Evolutionary conservation across 2,113 vertebrate species (phyloP), one percentile per base, ranked within the genome.

Genomic region (Sprattus sprattus): DNA sequence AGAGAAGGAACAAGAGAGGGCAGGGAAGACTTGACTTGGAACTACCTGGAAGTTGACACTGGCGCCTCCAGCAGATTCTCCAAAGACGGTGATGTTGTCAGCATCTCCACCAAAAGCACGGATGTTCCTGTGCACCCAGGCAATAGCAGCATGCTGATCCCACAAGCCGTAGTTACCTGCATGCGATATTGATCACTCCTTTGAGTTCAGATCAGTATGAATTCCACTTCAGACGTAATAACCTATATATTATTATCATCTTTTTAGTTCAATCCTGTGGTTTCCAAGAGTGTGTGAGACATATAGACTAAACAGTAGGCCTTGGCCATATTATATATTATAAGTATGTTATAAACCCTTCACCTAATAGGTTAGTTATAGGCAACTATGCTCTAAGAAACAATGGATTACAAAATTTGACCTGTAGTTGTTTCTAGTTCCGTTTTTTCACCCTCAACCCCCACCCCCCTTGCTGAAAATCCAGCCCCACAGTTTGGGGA

Each of bases 71-170:
- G 98, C 98, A 0, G 98, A 99, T 60, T 99, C 97, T 83, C 98
- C 98, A 39, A 99, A 99, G 90, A 99, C 1, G 22, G 97, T 99
- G 91, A 99, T 95, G 90, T 96, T 99, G 84, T 94, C 52, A 0
- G 97, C 96, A 90, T 99, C 95, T 0, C 98, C 98, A 0, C 98
- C 98, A 9, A 99, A 99, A 20, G 93, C 95, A 0, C 82, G 93
- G 52, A 99, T 99, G 91, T 99, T 99, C 88, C 97, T 96, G 95
- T 98, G 95, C 83, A 99, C 98, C 98, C 98, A 99, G 0, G 96
- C 93, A 0, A 99, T 98, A 88, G 96, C 98, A 83, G 97, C 96
- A 3, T 99, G 97, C 95, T 99, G 98, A 87, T 99, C 98, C 94
- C 97, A 96, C 78, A 99, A 94, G 1, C 97, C 97, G 0, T 96